Base-by-base conservation (phyloP, 2,113 vertebrate species). In the Phyllostomus hastatus region DNA sequence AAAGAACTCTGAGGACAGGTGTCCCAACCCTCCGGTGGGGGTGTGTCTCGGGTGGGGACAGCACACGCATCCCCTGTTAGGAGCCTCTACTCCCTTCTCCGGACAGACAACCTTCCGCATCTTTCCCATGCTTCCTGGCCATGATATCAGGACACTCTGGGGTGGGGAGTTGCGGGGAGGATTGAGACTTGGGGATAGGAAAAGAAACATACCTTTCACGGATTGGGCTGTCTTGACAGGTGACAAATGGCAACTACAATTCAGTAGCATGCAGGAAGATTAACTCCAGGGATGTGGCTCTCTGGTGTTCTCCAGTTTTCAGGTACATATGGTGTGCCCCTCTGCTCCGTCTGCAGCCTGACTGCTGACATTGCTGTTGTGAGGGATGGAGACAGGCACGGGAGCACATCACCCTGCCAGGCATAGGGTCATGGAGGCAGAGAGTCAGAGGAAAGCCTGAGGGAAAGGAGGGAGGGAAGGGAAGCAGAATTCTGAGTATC, bases 211-310 rank as follows among this genome's bases (percentile, higher is more conserved):
- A 48, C 75, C 33, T 69, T 95, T 88, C n/a, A 41, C 31, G 50
- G 84, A 64, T 88, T 24, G 43, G 64, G n/a, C 64, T 93, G 33
- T 38, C 15, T 91, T 97, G 90, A 95, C 70, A 82, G 79, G 70
- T 91, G 59, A 95, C 87, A 95, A 94, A 94, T 95, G 46, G 57
- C 78, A 84, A 83, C 66, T 66, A 64, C 69, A 91, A 91, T 90
- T 95, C 83, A 46, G 69, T 41, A 70, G 79, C 43, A 52, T 66
- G 83, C 67, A 41, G 83, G 35, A 88, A 86, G 86, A 97, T 87
- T 57, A 86, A 81, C 88, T 95, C 75, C 43, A 66, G 75, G 82
- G 70, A 70, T 38, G 50, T 22, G 4, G 73, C 48, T 86, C 80
- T 82, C 86, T 82, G 59, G 82, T 69, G 50, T 54, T 91, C 73